A percentile compares a stretch with the other conserved stretches of the same genome.
Evolutionary conservation across 2,113 vertebrate species (phyloP).

Genomic region (Psittacula cyanocephala): DNA sequence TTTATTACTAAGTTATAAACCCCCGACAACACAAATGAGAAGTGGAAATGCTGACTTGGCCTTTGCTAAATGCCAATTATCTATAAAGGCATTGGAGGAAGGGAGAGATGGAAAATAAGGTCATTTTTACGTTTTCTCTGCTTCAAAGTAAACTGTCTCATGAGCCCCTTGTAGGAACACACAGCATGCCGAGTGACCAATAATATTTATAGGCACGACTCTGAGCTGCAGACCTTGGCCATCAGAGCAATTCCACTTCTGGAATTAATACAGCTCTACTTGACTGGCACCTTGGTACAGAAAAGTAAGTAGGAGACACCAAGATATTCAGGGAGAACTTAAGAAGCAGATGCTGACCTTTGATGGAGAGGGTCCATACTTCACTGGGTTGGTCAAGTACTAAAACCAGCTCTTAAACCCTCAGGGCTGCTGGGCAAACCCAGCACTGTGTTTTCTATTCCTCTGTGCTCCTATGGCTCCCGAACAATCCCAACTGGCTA

Average conservation of each 20-base stretch:
- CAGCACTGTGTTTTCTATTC: neutral
- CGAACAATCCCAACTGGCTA: neutral
- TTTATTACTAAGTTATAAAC: conserved; percentile 62
- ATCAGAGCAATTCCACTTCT: neutral
- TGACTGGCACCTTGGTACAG: neutral
- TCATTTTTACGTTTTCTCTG: conserved; percentile 54
- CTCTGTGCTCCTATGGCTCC: neutral
- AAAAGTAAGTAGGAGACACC: neutral
- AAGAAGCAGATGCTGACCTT: neutral
- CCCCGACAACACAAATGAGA: conserved; percentile 29
- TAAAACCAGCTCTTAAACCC: neutral
- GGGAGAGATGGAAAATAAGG: conserved; percentile 19
- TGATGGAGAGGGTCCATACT: neutral
- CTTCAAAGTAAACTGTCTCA: conserved; percentile 35
- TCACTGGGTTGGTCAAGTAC: neutral
- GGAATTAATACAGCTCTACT: neutral
- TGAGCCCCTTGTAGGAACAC: conserved; percentile 14
- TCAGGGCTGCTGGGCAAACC: neutral
- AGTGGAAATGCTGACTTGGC: conserved; percentile 54
- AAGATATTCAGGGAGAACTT: neutral
- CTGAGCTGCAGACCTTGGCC: conserved; percentile 35
- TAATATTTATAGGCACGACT: conserved; percentile 51
- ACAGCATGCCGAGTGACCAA: conserved; percentile 23
- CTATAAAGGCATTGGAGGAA: neutral
- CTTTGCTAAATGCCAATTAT: conserved; percentile 63